Evolutionary conservation across 1,140 invertebrate genomes (phyloP).

Genomic region (Camponotus pennsylvanicus): DNA sequence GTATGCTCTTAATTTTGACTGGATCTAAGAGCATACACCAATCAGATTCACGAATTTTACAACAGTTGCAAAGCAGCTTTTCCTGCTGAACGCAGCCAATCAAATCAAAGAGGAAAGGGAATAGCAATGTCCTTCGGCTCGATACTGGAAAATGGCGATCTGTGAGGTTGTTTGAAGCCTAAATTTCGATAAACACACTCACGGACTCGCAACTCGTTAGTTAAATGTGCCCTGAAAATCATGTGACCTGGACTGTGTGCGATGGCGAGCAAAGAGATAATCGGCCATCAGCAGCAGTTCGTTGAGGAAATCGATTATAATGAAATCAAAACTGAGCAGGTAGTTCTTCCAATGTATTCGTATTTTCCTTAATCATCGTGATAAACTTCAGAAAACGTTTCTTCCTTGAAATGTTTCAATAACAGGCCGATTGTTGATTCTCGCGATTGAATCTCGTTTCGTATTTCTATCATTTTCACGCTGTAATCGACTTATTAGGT

Average conservation of each 20-base stretch:
- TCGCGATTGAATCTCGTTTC: not conserved
- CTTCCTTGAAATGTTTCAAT: not conserved
- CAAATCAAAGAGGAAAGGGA: too few species aligned
- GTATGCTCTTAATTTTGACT: too few species aligned
- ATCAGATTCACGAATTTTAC: too few species aligned
- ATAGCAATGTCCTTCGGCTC: slow-evolving; percentile 1
- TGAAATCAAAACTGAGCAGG: slow-evolving; percentile 87
- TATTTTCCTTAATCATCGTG: not conserved
- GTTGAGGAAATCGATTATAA: slow-evolving; percentile 88
- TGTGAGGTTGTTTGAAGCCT: slow-evolving; percentile 59
- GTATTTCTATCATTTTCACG: not conserved
- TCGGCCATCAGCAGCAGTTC: slow-evolving; percentile 85
- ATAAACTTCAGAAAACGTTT: too few species aligned
- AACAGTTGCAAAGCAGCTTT: too few species aligned
- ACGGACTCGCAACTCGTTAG: slow-evolving; percentile 26
- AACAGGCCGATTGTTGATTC: not conserved
- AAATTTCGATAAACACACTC: slow-evolving; percentile 71
- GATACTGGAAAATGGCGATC: slow-evolving; percentile 66
- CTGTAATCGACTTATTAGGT: not conserved
- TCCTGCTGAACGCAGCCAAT: too few species aligned
- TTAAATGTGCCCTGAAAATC: slow-evolving; percentile 75
- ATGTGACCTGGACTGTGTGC: slow-evolving; percentile 80
- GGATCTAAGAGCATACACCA: too few species aligned
- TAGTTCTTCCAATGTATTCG: slow-evolving; percentile 70
- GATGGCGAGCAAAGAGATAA: slow-evolving; percentile 85